Evolutionary conservation across 2,113 vertebrate species (phyloP).

Genomic region (Aythya baeri): DNA sequence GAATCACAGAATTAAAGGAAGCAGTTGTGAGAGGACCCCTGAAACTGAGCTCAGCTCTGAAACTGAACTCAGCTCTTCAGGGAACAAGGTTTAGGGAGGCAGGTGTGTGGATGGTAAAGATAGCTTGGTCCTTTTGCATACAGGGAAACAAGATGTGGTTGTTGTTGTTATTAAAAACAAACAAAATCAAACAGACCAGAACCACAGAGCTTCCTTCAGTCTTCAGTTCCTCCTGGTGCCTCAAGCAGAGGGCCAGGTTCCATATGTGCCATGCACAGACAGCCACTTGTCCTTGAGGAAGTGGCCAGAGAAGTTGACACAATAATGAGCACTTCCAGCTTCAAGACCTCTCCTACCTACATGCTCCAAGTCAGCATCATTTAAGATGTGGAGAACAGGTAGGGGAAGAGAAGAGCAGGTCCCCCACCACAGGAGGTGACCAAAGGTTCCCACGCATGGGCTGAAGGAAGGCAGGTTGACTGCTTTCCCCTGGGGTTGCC

Average conservation of each 20-base stretch:
- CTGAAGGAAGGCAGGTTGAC: neutral
- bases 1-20: neutral
- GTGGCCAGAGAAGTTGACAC: neutral
- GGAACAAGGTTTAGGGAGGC: neutral
- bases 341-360: neutral
- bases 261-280: neutral
- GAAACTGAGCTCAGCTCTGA: neutral
- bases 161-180: neutral
- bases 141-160: fast-evolving
- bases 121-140: neutral
- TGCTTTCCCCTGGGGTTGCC: neutral
- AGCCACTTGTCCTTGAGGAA: neutral
- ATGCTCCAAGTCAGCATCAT: neutral
- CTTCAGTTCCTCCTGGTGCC: neutral
- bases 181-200: too few relatives aligned
- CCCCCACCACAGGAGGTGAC: neutral
- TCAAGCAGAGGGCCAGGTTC: neutral
- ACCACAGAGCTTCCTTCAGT: neutral
- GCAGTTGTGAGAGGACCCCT: neutral
- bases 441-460: neutral
- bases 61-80: neutral
- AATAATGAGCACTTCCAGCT: neutral
- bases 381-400: neutral
- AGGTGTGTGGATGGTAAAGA: neutral
- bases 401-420: neutral